These are phyloP conservation scores for Caloenas nicobarica DNA, from an alignment of 2,113 vertebrate genomes.

Conservation along the genomic window DNA sequence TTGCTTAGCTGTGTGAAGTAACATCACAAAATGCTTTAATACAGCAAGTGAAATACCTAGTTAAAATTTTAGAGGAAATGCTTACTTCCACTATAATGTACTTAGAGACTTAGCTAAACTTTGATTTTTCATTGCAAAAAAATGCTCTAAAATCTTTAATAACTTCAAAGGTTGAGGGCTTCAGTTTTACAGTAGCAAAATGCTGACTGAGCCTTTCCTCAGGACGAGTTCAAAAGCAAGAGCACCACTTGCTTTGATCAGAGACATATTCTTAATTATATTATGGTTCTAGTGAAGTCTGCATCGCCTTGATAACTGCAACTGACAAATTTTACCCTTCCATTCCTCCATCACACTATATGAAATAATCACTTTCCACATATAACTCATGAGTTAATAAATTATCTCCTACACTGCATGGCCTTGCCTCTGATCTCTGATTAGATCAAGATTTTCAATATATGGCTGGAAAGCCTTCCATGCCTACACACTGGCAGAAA, in stretches of 20 bases:
- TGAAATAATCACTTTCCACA: background rate
- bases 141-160: slow-evolving; percentile 9
- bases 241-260: slow-evolving; percentile 40
- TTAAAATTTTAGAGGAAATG: slow-evolving; percentile 12
- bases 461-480: background rate
- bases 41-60: background rate
- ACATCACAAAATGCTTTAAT: background rate
- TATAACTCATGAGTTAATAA: background rate
- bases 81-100: slow-evolving; percentile 1
- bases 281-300: background rate
- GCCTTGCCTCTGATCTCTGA: background rate
- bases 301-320: background rate
- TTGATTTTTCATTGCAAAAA: slow-evolving; percentile 14
- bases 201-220: slow-evolving; percentile 31
- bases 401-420: background rate
- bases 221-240: slow-evolving; percentile 15
- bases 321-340: background rate
- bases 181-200: slow-evolving; percentile 24
- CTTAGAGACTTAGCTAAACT: slow-evolving; percentile 23
- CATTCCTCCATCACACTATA: background rate
- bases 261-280: slow-evolving; percentile 25
- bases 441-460: background rate
- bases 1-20: background rate
- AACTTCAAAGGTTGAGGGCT: slow-evolving; percentile 38
- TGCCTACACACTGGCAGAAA: background rate